Evolutionary conservation across 1,140 invertebrate species (phyloP), one percentile per base, ranked within the genome.

Genomic region (Hermetia illucens): DNA sequence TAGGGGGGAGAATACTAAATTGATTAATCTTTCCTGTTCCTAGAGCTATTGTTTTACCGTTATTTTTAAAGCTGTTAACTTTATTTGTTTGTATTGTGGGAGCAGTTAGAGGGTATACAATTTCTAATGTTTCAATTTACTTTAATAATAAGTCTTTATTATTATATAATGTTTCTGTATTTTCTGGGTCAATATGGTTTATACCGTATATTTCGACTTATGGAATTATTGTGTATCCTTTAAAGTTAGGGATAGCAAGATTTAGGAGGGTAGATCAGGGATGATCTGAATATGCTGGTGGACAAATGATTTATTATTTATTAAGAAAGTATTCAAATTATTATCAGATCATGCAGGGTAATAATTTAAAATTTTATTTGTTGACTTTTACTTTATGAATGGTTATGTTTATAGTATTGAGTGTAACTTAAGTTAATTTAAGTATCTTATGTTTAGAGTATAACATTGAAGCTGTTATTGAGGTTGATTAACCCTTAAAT

Each of bases 401-500:
- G n/a, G 44, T 51, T 61, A 48, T 52, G 58, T 47, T 53, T 58
- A 55, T 59, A 45, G 45, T 50, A 46, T 56, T 44, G 49, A 56
- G 54, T 54, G 51, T 53, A 46, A 49, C 50, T 51, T 53, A 52
- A 57, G 53, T 50, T 31, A 52, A 63, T 55, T 67, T 61, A 66
- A 61, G 63, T 72, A 70, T 68, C 69, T 71, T 71, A 71, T 59
- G 48, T 36, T 42, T 55, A 71, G 65, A 70, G 66, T 52, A 49
- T 65, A 55, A 68, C 63, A 67, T 62, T 72, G 69, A 71, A 71
- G 65, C 66, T 69, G 62, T 69, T 68, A 62, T 50, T 61, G 59
- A 53, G 59, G 55, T 61, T 45, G 43, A 35, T 20, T 45, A 48
- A 50, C 48, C 42, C 55, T 56, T 54, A 36, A 42, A 43, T 49